These are phyloP conservation scores for Gastrophysa polygoni DNA, from an alignment of 2,888 invertebrate genomes.

Conservation along the genomic window DNA sequence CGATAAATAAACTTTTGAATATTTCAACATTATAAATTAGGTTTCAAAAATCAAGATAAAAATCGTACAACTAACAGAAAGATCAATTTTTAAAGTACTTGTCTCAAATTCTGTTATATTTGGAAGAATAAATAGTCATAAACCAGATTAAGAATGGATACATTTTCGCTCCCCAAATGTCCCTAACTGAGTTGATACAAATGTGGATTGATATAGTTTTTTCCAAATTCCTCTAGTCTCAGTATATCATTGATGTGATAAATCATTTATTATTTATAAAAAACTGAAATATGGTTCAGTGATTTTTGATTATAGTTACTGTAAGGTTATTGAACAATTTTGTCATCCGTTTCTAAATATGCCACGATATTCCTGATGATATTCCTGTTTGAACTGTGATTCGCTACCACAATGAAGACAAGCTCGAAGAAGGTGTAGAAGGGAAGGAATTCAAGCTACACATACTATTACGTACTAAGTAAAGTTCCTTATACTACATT, in stretches of 20 bases:
- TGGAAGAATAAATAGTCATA: too few species aligned
- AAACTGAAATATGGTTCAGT: neutral
- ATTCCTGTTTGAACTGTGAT: slow-evolving; percentile 54
- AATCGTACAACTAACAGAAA: neutral
- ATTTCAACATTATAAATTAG: slow-evolving; percentile 37
- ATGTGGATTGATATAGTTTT: too few species aligned
- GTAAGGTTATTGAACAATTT: slow-evolving; percentile 19
- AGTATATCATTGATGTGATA: too few species aligned
- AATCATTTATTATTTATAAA: too few species aligned
- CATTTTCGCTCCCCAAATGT: too few species aligned
- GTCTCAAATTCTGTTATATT: too few species aligned
- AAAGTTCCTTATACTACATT: slow-evolving; percentile 55
- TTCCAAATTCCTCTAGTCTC: too few species aligned
- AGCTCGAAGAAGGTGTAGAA: slow-evolving; percentile 39
- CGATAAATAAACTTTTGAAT: slow-evolving; percentile 40
- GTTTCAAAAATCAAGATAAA: slow-evolving; percentile 2
- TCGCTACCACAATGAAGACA: slow-evolving; percentile 59
- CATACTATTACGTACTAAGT: slow-evolving; percentile 52
- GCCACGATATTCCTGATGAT: slow-evolving; percentile 53
- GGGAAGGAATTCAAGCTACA: slow-evolving; percentile 47
- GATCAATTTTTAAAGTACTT: too few species aligned
- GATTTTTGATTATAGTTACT: neutral
- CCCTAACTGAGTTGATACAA: too few species aligned
- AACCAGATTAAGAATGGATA: too few species aligned
- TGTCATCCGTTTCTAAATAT: slow-evolving; percentile 50